Evolutionary conservation across 2,113 vertebrate genomes (phyloP).

Genomic region (Sphyrna mokarran): DNA sequence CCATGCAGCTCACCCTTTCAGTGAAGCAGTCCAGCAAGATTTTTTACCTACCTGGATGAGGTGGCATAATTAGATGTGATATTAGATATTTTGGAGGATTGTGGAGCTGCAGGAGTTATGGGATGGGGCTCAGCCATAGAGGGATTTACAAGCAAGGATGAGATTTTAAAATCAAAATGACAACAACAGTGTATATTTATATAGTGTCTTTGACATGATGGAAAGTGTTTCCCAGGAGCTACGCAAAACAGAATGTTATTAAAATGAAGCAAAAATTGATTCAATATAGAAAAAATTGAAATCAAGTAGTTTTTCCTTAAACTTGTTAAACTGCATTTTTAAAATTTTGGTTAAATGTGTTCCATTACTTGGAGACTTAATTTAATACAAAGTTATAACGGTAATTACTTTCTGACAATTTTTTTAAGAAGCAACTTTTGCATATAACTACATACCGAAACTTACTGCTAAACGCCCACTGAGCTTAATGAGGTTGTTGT

Average conservation of each 20-base stretch:
- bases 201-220: background rate
- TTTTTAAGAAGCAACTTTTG: background rate
- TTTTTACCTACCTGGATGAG: background rate
- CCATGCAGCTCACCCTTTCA: background rate
- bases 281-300: no score
- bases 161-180: background rate
- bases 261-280: background rate
- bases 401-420: background rate
- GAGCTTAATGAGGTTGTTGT: conserved; percentile 64
- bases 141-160: background rate
- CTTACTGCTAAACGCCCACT: conserved; percentile 39
- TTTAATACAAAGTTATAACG: background rate
- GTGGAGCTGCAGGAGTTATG: background rate
- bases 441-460: background rate
- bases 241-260: background rate
- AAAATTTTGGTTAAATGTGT: background rate
- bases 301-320: background rate
- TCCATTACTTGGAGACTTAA: background rate
- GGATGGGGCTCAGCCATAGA: background rate
- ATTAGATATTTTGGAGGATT: background rate
- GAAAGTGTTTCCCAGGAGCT: background rate
- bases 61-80: no score
- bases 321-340: background rate
- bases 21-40: background rate
- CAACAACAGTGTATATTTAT: background rate